Percentiles rank a stretch among this genome's conserved stretches.
Conservation (phyloP, 2,113 vertebrate species). For the Vanacampus margaritifer region DNA sequence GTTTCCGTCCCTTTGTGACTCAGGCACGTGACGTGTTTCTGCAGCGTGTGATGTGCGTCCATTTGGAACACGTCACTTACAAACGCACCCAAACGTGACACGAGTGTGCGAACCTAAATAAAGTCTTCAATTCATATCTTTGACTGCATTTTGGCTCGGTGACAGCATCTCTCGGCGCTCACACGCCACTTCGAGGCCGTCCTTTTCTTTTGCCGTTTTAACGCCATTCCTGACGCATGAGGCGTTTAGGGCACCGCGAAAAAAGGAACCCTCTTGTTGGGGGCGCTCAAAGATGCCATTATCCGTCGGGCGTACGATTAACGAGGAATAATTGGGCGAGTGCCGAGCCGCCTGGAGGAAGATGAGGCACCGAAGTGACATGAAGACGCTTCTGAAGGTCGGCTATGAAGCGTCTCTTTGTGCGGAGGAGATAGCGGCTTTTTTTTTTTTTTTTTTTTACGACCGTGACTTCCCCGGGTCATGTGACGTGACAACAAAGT, state of each 20-base stretch:
- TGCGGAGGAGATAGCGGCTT: slow-evolving; percentile 39
- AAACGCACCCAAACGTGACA: not conserved
- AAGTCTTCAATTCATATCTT: not conserved
- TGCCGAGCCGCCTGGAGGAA: slow-evolving; percentile 13
- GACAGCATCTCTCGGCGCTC: not conserved
- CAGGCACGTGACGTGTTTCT: not conserved
- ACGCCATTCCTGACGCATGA: slow-evolving; percentile 39
- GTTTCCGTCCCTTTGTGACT: too few species aligned
- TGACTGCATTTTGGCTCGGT: too few species aligned
- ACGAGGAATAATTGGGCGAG: slow-evolving; percentile 53
- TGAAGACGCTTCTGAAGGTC: slow-evolving; percentile 4
- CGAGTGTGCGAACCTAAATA: not conserved
- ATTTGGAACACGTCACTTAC: not conserved
- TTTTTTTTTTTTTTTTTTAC: slow-evolving; percentile 16
- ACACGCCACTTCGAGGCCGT: not conserved
- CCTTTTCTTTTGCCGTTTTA: not conserved
- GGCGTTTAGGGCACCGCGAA: slow-evolving; percentile 9
- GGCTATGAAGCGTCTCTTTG: slow-evolving; percentile 63
- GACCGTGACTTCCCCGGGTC: not conserved
- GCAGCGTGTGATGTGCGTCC: not conserved
- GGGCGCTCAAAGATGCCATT: slow-evolving; percentile 54
- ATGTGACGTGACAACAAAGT: slow-evolving; percentile 18
- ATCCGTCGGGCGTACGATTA: slow-evolving; percentile 45
- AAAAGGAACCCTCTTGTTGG: slow-evolving; percentile 27
- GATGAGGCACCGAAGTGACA: not conserved